Evolutionary conservation across 2,888 invertebrate genomes (phyloP).

Genomic region (Helleia helle): DNA sequence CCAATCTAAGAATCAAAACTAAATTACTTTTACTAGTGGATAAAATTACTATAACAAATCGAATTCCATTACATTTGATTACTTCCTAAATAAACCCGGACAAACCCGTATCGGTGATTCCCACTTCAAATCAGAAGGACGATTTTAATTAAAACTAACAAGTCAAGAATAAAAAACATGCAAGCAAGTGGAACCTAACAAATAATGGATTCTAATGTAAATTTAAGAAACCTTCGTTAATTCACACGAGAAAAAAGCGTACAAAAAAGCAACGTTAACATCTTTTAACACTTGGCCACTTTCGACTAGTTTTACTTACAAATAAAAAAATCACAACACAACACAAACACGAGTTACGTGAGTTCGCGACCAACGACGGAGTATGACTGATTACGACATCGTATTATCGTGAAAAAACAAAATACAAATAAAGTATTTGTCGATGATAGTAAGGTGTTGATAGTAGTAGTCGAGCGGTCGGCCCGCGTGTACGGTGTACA

Average conservation of each 20-base stretch:
- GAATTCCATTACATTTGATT: too few species aligned
- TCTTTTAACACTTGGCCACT: background rate
- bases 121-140: too few species aligned
- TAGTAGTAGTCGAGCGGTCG: constrained; percentile 22
- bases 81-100: too few species aligned
- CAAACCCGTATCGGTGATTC: too few species aligned
- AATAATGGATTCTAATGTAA: constrained; percentile 1
- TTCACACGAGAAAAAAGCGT: background rate
- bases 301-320: background rate
- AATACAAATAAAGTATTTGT: constrained; percentile 42
- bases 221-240: constrained; percentile 6
- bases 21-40: too few species aligned
- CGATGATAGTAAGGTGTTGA: constrained; percentile 26
- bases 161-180: background rate
- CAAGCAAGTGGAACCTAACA: constrained; percentile 7
- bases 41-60: too few species aligned
- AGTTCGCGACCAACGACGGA: constrained; percentile 34
- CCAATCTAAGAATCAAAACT: too few species aligned
- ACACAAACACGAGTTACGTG: constrained; percentile 28
- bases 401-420: constrained; percentile 46
- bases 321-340: constrained; percentile 7
- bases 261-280: constrained; percentile 3
- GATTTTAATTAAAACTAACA: background rate
- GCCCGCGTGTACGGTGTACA: constrained; percentile 24
- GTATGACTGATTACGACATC: constrained; percentile 41